Evolutionary conservation across 2,888 invertebrate genomes (phyloP), one percentile per base, ranked within the genome.

Genomic region (Conops quadrifasciatus): DNA sequence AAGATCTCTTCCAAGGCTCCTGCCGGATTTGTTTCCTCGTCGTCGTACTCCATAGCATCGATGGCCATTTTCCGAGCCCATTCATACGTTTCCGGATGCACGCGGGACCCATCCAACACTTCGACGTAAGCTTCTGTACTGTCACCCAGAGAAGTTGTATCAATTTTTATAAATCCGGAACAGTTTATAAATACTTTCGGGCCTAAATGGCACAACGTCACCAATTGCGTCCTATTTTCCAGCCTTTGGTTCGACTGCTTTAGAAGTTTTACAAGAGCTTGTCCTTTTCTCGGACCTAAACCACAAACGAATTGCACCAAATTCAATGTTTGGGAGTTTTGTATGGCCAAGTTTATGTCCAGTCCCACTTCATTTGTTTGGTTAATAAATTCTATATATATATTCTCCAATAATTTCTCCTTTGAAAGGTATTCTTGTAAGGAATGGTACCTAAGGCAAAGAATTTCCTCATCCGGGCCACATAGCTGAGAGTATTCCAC

Each of bases 51-150:
- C 62, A 99, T 87, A 1, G 99, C 99, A 86, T 99, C 99, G 0
- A 98, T 97, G 0, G 99, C 99, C 98, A 99, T 99, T 87, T 99
- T 99, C 53, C 98, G 89, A 0, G 99, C 99, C 98, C 98, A 98
- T 82, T 99, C 99, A 85, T 99, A 99, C 0, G 98, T 97, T 87
- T 99, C 99, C 0, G 98, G 98, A 87, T 99, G 99, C 0, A 99
- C 98, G 78, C 99, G 90, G 0, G 98, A 97, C 0, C 98, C 97
- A 82, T 99, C 99, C 67, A 99, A 87, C 1, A 98, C 96, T 87
- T 98, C 94, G 0, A 97, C 95, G 80, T 97, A 97, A 0, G 95
- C 94, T 81, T 97, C 97, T 0, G 97, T 97, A 82, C 95, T 92
- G 80, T 98, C 97, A 1, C 96, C 97, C 60, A 97, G 87, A 74